Conservation (phyloP, 2,113 vertebrate genomes). For the Xiphorhynchus elegans region DNA sequence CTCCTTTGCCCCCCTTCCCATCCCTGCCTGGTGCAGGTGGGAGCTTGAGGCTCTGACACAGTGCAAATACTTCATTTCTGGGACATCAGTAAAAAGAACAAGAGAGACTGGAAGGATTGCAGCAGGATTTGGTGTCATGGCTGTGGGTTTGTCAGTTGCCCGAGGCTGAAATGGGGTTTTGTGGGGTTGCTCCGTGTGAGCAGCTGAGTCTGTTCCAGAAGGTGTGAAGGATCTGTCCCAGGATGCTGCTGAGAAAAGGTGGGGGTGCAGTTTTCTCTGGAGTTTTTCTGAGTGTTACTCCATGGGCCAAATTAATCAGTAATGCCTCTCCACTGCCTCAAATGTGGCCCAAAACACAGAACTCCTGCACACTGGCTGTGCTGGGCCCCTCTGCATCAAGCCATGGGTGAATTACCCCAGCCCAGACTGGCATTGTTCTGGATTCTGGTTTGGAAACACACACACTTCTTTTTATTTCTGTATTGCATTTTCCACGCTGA, state of each 20-base stretch:
- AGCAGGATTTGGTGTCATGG: background rate
- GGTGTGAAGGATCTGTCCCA: background rate
- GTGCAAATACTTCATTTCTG: background rate
- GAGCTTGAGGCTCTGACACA: background rate
- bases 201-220: background rate
- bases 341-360: background rate
- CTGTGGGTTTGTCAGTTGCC: background rate
- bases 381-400: background rate
- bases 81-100: background rate
- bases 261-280: background rate
- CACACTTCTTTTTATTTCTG: background rate
- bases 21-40: background rate
- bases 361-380: background rate
- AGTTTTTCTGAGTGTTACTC: background rate
- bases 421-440: background rate
- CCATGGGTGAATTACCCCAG: background rate
- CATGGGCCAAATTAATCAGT: rapidly evolving
- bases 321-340: background rate
- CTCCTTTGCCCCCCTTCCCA: background rate
- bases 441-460: background rate
- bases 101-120: background rate
- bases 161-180: background rate
- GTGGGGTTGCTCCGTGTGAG: background rate
- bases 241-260: background rate
- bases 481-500: background rate